Evolutionary conservation across 2,888 invertebrate genomes (phyloP), one percentile per base, ranked within the genome.

Genomic region (Pasiphila rectangulata): DNA sequence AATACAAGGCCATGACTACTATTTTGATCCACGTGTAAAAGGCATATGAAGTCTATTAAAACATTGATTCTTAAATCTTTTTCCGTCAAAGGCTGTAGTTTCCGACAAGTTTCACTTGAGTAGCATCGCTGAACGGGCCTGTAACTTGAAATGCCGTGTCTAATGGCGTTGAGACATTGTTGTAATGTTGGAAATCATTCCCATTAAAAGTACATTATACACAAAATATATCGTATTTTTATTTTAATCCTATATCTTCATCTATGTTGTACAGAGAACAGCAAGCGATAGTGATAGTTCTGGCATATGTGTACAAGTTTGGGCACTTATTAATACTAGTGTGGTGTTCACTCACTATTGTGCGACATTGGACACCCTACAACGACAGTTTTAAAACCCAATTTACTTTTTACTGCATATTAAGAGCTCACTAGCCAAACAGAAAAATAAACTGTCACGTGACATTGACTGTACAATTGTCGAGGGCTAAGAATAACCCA

Each of bases 181-280:
- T 81, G 75, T 75, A 69, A 80, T 78, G 75, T 82, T 82, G 76
- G 78, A 75, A 75, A 73, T 76, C 81, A 82, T 83, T 82, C 75
- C 75, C 83, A 86, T 83, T 87, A 87, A 87, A 85, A 83, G 66
- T 81, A 82, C 83, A 83, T 84, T 86, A 84, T 84, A 80, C 82
- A 84, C 79, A 72, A 46, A 38, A 25, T 17, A 23, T 17, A 24
- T 4, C 59, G 38, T 35, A 12, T 4, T 43, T 38, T 35, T 27
- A 32, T 48, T 54, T 46, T 27, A 30, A 40, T 40, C n/a, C 29
- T 29, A 32, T 32, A 5, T 7, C 9, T 35, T 25, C 24, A 6
- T 9, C 21, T 12, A 19, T 16, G 20, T 21, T 7, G 21, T 40
- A 40, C 30, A 40, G 40, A 10, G 21, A 41, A 23, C 32, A 32